phyloP scores from a whole-genome alignment of 2,888 invertebrate species.

The Andrena trimmerana region DNA sequence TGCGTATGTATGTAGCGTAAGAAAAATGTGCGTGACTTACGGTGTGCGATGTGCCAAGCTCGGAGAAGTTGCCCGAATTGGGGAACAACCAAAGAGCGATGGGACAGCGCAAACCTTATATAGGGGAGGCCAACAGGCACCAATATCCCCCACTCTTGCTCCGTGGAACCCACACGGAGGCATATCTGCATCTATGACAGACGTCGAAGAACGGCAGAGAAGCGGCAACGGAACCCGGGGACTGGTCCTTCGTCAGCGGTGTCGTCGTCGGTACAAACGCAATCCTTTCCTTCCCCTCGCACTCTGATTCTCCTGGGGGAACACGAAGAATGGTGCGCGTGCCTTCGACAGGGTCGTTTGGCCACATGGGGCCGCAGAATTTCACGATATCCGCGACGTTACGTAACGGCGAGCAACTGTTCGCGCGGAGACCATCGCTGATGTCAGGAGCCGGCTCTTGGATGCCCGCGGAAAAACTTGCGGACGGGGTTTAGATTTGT shows the following conservation, averaged over 20 bases:
- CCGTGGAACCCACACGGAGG: constrained; percentile 27
- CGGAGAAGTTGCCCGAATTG: constrained; percentile 82
- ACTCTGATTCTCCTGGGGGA: background rate
- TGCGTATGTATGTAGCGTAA: background rate
- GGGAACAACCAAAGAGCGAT: constrained; percentile 82
- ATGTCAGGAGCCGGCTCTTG: no score
- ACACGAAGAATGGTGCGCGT: background rate
- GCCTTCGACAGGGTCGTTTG: background rate
- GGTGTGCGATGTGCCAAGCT: constrained; percentile 80
- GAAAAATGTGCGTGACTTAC: constrained; percentile 74
- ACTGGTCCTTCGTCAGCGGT: background rate
- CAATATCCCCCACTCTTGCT: constrained; percentile 60
- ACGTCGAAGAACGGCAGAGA: background rate
- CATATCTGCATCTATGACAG: constrained; percentile 25
- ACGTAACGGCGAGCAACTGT: no score
- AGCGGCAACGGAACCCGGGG: background rate
- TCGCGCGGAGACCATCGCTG: no score
- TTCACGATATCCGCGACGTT: background rate
- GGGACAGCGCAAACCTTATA: constrained; percentile 81
- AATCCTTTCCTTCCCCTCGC: no score
- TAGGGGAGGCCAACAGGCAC: constrained; percentile 71
- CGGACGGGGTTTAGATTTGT: no score
- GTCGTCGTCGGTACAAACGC: no score
- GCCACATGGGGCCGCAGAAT: background rate
- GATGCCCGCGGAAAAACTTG: no score